Evolutionary conservation across 2,797 vertebrate genomes (phyloP), one percentile per base, ranked within the genome.

Genomic region (Lagocephalus sceleratus): DNA sequence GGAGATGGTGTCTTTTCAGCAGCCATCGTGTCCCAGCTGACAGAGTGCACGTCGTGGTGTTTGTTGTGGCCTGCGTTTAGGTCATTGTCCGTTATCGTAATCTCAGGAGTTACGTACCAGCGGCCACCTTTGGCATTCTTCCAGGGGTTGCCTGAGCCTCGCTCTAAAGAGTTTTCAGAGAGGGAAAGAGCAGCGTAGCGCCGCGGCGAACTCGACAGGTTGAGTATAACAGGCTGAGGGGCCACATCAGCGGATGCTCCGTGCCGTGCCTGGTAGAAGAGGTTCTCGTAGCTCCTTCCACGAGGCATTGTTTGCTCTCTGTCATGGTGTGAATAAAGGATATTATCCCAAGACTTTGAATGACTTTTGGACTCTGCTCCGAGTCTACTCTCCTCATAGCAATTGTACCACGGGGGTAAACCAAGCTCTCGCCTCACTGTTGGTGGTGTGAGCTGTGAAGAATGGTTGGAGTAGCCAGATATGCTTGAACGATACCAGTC

Each of bases 71-170:
- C 88, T 5, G 91, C 78, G 2, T 89, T 92, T 70, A 98, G 86
- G 71, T 98, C 97, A 0, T 98, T 99, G 85, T 99, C 96, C 0
- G 97, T 98, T 82, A 99, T 99, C 59, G 96, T 99, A 79, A 99
- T 99, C 82, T 98, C 96, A 0, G 97, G 97, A 0, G 96, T 98
- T 49, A 98, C 92, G 10, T 93, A 98, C 97, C 96, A 99, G 32
- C 93, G 90, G 2, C 91, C 90, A 47, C 91, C 89, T 0, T 79
- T 83, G 47, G 72, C 43, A n/a, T 85, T 92, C 2, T 86, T 90
- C 63, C 92, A 90, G 0, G 92, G 75, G 0, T 92, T 92, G 0
- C 65, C 75, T 0, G 93, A 87, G 17, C 92, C 87, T 55, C 91
- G 92, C 66, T 98, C 95, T 0, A 95, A 85, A 1, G 95, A 97